Base-by-base conservation (phyloP, 2,888 invertebrate species). In the Lasioglossum marginatum region DNA sequence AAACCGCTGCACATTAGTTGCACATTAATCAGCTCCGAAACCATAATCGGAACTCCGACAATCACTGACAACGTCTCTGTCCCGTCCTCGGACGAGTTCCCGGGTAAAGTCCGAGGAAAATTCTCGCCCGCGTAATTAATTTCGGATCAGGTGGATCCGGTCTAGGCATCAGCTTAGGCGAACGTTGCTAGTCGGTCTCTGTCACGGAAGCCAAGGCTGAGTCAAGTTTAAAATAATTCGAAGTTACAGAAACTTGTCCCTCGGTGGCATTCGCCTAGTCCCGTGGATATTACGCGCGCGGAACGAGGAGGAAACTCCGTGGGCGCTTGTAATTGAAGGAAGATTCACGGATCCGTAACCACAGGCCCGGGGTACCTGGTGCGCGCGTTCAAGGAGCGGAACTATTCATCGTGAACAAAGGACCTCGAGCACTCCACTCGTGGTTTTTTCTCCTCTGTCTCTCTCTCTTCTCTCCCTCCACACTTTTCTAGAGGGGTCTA, bases 401-500 rank as follows among this genome's bases (percentile, higher is more conserved):
- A 40, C 70, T 73, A 87, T 89, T 89, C 84, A 87, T 86, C 79
- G 81, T 37, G 89, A 76, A 89, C 89, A 89, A 89, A 81, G 71
- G n/a, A 16, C 60, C 37, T 89, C 48, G 84, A 89, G 87, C 66
- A 81, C 81, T 52, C 87, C 83, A 81, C 66, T 78, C 72, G 57
- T 57, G 14, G 34, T 72, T 52, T 72, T 57, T 45, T n/a, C 70
- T 40, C 66, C 66, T 37, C 14, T 60, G 27, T 19, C 31, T 6
- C 57, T 12, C n/a, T n/a, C 1, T 57, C 57, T 57, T 8, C 23
- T 52, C 23, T 23, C 23, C 5, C 52, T 8, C 52, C 5, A 2
- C 5, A 19, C 12, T 57, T 57, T 57, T 4, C 57, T 57, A 12
- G 57, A 57, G n/a, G 57, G 4, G n/a, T 57, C 57, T n/a, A 57